Evolutionary conservation across 2,113 vertebrate genomes (phyloP), one percentile per base, ranked within the genome.

Genomic region (Chroicocephalus ridibundus): DNA sequence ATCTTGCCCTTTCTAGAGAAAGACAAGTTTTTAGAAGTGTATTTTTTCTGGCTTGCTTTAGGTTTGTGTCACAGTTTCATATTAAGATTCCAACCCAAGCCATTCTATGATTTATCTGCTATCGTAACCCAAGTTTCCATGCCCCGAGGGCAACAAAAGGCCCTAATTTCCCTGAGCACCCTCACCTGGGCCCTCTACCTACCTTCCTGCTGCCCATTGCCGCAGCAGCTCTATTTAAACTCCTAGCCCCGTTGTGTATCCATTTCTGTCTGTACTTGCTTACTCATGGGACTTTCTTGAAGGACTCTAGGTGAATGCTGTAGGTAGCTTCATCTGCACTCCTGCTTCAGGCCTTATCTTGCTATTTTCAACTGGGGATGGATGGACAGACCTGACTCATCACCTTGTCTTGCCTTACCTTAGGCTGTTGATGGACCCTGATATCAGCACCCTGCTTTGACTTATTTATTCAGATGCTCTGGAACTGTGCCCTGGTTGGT

Each of bases 191-290:
- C 4, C 27, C 8, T 68, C 52, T 36, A 51, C 29, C 4, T 32
- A 4, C 26, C 27, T 54, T 58, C 31, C 24, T 88, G 31, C 46
- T 91, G 38, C 26, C 29, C 36, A 12, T 5, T 71, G 11, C 15
- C 15, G 9, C 32, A 83, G n/a, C 6, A 83, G 42, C 13, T 91
- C 47, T 15, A 42, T 54, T 58, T 64, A 40, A 64, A 72, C 17
- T 72, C 15, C 31, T 51, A 15, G 10, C 2, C 21, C 14, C 1
- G 0, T 24, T 42, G 8, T 24, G 3, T 25, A 6, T 42, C 46
- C 60, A 61, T 6, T 26, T 25, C 58, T 77, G 29, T 34, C 34
- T 69, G 9, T 15, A 34, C n/a, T 75, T 84, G 5, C 17, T 71
- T 68, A 27, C 22, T 85, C 25, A 49, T 15, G 46, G 49, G 36